Base-by-base conservation (phyloP, 2,113 vertebrate genomes). In the Tringa solitaria region DNA sequence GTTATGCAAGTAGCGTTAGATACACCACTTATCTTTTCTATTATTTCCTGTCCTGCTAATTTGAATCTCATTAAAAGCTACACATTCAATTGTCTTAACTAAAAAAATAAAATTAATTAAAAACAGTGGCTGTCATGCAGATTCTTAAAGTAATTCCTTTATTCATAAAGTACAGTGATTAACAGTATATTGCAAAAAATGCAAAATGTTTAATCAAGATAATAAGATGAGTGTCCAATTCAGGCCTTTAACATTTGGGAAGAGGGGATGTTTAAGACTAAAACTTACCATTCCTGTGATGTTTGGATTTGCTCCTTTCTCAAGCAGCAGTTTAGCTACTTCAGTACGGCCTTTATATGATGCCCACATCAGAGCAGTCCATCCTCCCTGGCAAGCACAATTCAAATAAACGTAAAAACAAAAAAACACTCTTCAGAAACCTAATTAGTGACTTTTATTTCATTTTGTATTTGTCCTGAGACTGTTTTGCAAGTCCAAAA, bases 321-420 rank as follows among this genome's bases (percentile, higher is more conserved):
- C 98, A 95, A 99, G 98, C 24, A 99, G 98, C 94, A 99, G 53
- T 67, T 97, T 97, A 5, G 98, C 98, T 54, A 99, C 99, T 33
- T 99, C 99, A 0, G 98, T 98, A 23, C 98, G 97, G 56, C 99
- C 99, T 97, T 99, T 99, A 68, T 99, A 99, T 2, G 99, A 98
- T 3, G 99, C 98, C 99, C 99, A 99, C 99, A 99, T 99, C 43
- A 99, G 98, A 45, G 99, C 99, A 17, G 98, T 99, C 99, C 99
- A 99, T 14, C 99, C 99, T 56, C 99, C 99, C 99, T 99, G 75
- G 39, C 18, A 77, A 87, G 16, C 10, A 91, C 16, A 92, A 81
- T 20, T 21, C 3, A 86, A 41, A 45, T 32, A 69, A 50, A 60
- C 7, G n/a, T 26, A 14, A 89, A 90, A 85, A n/a, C 4, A 39